These are phyloP conservation scores for Taurulus bubalis DNA, from an alignment of 2,113 vertebrate genomes.

Conservation along the genomic window DNA sequence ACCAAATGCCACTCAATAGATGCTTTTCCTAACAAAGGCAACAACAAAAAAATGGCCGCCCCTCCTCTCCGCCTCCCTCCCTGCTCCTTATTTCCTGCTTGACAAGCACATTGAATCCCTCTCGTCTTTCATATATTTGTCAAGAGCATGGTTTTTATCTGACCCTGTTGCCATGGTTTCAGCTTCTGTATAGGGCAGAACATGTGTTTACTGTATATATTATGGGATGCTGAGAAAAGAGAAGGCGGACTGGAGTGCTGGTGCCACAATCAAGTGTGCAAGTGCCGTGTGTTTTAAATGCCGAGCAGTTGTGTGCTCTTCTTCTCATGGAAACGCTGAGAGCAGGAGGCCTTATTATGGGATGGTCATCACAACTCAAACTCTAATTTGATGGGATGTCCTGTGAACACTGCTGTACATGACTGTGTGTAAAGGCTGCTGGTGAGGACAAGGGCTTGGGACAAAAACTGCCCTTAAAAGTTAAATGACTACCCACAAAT, in stretches of 20 bases:
- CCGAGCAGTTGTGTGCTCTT: constrained; percentile 20
- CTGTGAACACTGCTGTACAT: constrained; percentile 26
- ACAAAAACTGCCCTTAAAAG: not conserved
- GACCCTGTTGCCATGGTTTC: constrained; percentile 78
- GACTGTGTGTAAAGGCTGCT: not conserved
- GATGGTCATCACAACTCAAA: constrained; percentile 30
- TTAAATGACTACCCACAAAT: not conserved
- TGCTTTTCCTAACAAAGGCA: constrained; percentile 69
- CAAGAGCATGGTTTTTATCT: constrained; percentile 71
- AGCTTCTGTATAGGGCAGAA: constrained; percentile 42
- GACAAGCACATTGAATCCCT: constrained; percentile 61
- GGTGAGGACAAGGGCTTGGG: not conserved
- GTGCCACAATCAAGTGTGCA: constrained; percentile 61
- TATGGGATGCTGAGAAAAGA: constrained; percentile 67
- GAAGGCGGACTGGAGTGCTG: constrained; percentile 56
- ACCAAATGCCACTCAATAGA: constrained; percentile 80
- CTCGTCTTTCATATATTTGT: constrained; percentile 77
- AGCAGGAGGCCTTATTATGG: constrained; percentile 41
- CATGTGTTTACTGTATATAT: constrained; percentile 74
- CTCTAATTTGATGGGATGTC: constrained; percentile 68
- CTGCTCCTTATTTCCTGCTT: constrained; percentile 51
- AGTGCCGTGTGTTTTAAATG: constrained; percentile 52
- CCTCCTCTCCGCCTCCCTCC: constrained; percentile 52
- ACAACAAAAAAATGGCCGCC: constrained; percentile 53
- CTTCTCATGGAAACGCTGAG: constrained; percentile 30